phyloP scores from a whole-genome alignment of 2,888 invertebrate species.

The Melanchra persicariae region DNA sequence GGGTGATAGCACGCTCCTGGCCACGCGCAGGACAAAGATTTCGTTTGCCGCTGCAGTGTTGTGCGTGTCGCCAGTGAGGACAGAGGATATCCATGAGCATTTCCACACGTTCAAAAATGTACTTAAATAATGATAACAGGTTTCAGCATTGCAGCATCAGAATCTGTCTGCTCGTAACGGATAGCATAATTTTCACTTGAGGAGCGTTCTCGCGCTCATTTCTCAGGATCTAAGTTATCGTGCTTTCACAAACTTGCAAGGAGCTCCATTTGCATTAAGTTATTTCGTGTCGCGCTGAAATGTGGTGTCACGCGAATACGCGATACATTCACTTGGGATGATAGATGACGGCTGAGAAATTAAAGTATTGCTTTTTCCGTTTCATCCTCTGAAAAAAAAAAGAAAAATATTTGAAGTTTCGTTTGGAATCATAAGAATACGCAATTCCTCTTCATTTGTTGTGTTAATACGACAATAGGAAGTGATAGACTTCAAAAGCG shows the following conservation, averaged over 20 bases:
- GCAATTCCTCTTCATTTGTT: not conserved
- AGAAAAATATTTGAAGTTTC: not conserved
- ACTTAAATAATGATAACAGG: not conserved
- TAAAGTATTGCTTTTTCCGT: conserved; percentile 22
- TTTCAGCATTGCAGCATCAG: conserved; percentile 39
- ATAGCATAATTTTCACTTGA: conserved; percentile 71
- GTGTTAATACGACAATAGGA: not conserved
- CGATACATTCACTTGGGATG: conserved; percentile 64
- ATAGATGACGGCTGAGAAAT: conserved; percentile 59
- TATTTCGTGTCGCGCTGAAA: conserved; percentile 64
- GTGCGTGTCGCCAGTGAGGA: no score
- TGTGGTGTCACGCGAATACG: conserved; percentile 64
- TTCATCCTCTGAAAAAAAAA: not conserved
- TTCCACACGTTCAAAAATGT: not conserved
- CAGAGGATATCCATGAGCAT: no score
- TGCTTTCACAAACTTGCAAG: conserved; percentile 74
- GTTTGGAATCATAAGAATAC: no score
- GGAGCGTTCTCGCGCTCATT: conserved; percentile 69
- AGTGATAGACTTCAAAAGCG: not conserved
- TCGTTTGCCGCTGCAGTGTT: no score
- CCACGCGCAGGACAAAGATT: no score
- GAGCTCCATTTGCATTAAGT: conserved; percentile 74
- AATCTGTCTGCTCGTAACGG: conserved; percentile 71
- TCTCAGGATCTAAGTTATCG: conserved; percentile 80
- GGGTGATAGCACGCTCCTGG: no score